A percentile compares a stretch with the other conserved stretches of the same genome.
These are phyloP conservation scores for Macroteleia sp. DNA, from an alignment of 2,888 invertebrate genomes.

Conservation along the genomic window DNA sequence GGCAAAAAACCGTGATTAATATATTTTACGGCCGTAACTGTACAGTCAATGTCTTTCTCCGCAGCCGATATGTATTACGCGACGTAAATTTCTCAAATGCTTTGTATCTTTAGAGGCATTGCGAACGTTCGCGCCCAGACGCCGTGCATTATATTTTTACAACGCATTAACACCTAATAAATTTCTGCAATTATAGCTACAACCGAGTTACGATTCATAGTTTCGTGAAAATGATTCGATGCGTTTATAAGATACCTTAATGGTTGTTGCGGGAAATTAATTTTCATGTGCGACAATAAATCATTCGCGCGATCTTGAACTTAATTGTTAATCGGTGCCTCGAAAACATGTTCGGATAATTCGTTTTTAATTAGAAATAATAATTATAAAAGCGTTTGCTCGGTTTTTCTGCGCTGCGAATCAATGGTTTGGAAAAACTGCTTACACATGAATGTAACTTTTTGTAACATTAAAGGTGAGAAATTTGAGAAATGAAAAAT, in stretches of 20 bases:
- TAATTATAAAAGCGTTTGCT: not conserved
- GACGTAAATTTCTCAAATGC: slow-evolving; percentile 53
- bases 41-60: slow-evolving; percentile 55
- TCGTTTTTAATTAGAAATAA: slow-evolving; percentile 12
- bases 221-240: slow-evolving; percentile 39
- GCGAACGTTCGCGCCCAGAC: slow-evolving; percentile 25
- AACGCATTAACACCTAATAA: slow-evolving; percentile 64
- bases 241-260: slow-evolving; percentile 20
- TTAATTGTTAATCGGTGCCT: slow-evolving; percentile 12
- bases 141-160: slow-evolving; percentile 58
- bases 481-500: no score
- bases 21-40: slow-evolving; percentile 51
- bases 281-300: slow-evolving; percentile 15
- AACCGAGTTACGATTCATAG: slow-evolving; percentile 30
- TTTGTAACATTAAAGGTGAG: no score
- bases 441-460: no score
- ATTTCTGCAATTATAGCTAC: slow-evolving; percentile 49
- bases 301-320: slow-evolving; percentile 30
- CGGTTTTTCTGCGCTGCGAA: not conserved
- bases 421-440: not conserved
- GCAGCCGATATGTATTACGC: slow-evolving; percentile 32
- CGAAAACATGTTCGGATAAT: not conserved
- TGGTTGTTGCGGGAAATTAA: slow-evolving; percentile 2
- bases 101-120: slow-evolving; percentile 52
- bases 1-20: slow-evolving; percentile 54